phyloP scores from a whole-genome alignment of 2,113 vertebrate species.

The Spea multiplicata region DNA sequence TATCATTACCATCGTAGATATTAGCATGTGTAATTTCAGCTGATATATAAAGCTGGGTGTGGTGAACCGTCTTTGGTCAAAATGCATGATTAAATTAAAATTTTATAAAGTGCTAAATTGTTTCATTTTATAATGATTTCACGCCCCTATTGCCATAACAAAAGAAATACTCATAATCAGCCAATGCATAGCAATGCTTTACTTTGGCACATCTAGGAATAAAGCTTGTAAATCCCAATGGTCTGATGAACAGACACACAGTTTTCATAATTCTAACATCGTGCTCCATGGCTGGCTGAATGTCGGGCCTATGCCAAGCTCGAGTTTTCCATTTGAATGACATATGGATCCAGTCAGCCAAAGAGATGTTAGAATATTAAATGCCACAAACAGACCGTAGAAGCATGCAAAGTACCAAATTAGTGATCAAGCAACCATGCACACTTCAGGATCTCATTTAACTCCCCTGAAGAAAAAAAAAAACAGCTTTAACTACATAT shows the following conservation, averaged over 20 bases:
- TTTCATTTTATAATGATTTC: too few relatives aligned
- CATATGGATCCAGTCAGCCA: conserved; percentile 88
- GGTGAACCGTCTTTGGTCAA: too few relatives aligned
- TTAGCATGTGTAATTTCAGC: too few relatives aligned
- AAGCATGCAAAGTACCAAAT: conserved; percentile 69
- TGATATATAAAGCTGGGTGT: too few relatives aligned
- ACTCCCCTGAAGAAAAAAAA: conserved; percentile 6
- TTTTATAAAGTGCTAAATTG: too few relatives aligned
- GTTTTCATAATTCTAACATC: conserved; percentile 80
- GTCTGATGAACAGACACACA: conserved; percentile 76
- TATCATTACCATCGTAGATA: too few relatives aligned
- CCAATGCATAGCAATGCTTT: conserved; percentile 34
- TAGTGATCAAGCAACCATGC: conserved; percentile 35
- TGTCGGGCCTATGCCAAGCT: conserved; percentile 67
- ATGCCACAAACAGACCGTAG: conserved; percentile 70
- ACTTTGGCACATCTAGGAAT: conserved; percentile 52
- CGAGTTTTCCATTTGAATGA: conserved; percentile 79
- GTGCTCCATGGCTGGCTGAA: conserved; percentile 66
- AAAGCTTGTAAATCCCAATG: conserved; percentile 71
- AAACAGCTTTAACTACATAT: too few relatives aligned
- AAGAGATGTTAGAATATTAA: conserved; percentile 74
- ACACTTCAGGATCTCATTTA: conserved; percentile 10
- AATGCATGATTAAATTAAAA: too few relatives aligned
- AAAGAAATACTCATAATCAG: conserved; percentile 21
- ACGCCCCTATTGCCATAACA: too few relatives aligned